Evolutionary conservation across 1,140 invertebrate species (phyloP), one percentile per base, ranked within the genome.

Genomic region (Panagrolaimus sp.): DNA sequence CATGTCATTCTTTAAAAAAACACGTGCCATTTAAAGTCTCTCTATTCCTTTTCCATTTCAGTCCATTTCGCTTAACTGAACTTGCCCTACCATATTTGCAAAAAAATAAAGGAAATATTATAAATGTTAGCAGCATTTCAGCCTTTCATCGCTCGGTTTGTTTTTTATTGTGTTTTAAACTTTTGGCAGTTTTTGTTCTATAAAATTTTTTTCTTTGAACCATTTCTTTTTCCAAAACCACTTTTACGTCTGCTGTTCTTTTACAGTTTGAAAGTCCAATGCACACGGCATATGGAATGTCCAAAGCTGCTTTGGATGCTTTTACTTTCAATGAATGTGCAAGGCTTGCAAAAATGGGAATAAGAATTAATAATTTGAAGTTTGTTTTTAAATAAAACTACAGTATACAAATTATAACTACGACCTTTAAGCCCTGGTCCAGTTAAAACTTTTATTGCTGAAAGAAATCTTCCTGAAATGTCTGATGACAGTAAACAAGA

Each of bases 21-120:
- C 31, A 38, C 31, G 31, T 38, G 31, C 31, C 2, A 4, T 38
- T 38, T 38, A n/a, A n/a, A n/a, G n/a, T n/a, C n/a, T n/a, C n/a
- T 38, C 7, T 38, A 38, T 38, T 38, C 31, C 31, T 38, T 38
- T 38, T 4, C 7, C 7, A 4, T 38, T 38, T 38, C 31, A 38
- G 31, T 2, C 31, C 27, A 8, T 57, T 57, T 20, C 51, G 51
- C 11, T 13, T 57, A 5, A 27, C 27, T 2, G 51, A 57, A 57
- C 51, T 57, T 23, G 11, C 13, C 4, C 20, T 27, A 1, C 51
- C 51, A 27, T 16, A n/a, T 16, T 57, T 57, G 16, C 20, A 57
- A 27, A 57, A 57, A 20, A 57, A 14, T 9, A 57, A 57, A 27
- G 51, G 51, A 20, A 57, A 57, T 13, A 57, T 57, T 57, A 57